These are phyloP conservation scores for Pachyseris speciosa DNA, from an alignment of 64 coral and sea anemone genomes.

Conservation along the genomic window DNA sequence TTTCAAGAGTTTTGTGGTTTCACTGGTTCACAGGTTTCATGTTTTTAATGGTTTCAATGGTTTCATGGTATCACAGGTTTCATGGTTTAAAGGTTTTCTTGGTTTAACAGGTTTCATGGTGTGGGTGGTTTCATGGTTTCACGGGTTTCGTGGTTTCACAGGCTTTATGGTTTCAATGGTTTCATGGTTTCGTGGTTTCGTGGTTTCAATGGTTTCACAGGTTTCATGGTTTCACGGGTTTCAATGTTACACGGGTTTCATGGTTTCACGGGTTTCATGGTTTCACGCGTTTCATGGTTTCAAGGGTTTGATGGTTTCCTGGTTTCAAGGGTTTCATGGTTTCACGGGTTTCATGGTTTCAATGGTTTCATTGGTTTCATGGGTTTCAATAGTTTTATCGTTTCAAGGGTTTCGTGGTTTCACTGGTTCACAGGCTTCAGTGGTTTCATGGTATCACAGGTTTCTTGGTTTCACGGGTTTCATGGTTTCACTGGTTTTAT, in stretches of 20 bases:
- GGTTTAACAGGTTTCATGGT: no score
- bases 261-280: background rate
- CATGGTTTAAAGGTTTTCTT: constrained; percentile 5
- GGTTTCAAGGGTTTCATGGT: background rate
- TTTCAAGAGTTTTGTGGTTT: no score
- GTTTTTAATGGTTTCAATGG: no score
- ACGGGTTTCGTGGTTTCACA: background rate
- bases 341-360: constrained; percentile 7
- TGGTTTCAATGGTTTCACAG: no score
- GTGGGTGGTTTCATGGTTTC: background rate
- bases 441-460: background rate
- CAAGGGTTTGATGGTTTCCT: background rate
- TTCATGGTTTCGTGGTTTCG: background rate
- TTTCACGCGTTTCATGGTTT: background rate
- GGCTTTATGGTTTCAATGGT: background rate
- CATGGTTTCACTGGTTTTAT: background rate
- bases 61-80: background rate
- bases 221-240: background rate
- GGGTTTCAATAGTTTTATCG: no score
- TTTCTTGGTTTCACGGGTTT: background rate
- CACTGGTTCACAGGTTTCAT: no score
- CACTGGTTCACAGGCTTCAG: no score
- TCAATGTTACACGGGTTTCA: background rate
- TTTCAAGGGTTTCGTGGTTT: no score
- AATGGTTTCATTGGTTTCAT: no score